Evolutionary conservation across 2,888 invertebrate species (phyloP).

Genomic region (Neria commutata): DNA sequence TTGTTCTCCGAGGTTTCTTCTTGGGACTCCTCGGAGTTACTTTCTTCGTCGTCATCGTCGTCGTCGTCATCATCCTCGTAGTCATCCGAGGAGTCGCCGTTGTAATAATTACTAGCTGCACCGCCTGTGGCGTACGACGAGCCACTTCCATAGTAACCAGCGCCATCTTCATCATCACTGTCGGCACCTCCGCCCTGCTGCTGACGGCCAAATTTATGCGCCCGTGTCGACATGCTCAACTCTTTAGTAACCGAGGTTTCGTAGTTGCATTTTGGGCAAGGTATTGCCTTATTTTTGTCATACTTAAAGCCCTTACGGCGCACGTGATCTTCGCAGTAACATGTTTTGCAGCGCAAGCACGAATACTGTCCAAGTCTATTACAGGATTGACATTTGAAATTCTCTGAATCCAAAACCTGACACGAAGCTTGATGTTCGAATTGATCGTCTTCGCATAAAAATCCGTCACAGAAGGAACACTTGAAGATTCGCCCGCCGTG

Average conservation of each 20-base stretch:
- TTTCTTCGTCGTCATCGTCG: slow-evolving; percentile 64
- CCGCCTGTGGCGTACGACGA: slow-evolving; percentile 28
- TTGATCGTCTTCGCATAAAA: slow-evolving; percentile 69
- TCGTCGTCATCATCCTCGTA: slow-evolving; percentile 62
- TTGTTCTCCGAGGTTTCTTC: slow-evolving; percentile 30
- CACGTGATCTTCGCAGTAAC: slow-evolving; percentile 97
- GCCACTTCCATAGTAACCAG: slow-evolving; percentile 51
- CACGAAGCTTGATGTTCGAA: slow-evolving; percentile 94
- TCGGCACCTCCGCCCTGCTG: slow-evolving; percentile 69
- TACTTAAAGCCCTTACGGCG: slow-evolving; percentile 89
- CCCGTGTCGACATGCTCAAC: slow-evolving; percentile 93
- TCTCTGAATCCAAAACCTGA: slow-evolving; percentile 93
- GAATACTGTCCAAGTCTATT: slow-evolving; percentile 94
- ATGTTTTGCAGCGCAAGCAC: slow-evolving; percentile 92
- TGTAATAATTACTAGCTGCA: slow-evolving; percentile 29
- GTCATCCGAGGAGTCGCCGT: slow-evolving; percentile 19
- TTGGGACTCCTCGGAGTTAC: slow-evolving; percentile 62
- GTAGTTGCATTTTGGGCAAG: slow-evolving; percentile 93
- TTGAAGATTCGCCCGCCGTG: slow-evolving; percentile 91
- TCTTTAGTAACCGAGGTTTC: slow-evolving; percentile 93
- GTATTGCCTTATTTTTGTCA: slow-evolving; percentile 80
- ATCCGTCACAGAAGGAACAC: slow-evolving; percentile 89
- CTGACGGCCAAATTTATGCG: slow-evolving; percentile 89
- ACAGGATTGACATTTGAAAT: slow-evolving; percentile 95
- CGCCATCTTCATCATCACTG: slow-evolving; percentile 68